Percentiles rank a stretch among this genome's conserved stretches.
Evolutionary conservation across 2,888 invertebrate species (phyloP).

Genomic region (Trisateles emortualis): DNA sequence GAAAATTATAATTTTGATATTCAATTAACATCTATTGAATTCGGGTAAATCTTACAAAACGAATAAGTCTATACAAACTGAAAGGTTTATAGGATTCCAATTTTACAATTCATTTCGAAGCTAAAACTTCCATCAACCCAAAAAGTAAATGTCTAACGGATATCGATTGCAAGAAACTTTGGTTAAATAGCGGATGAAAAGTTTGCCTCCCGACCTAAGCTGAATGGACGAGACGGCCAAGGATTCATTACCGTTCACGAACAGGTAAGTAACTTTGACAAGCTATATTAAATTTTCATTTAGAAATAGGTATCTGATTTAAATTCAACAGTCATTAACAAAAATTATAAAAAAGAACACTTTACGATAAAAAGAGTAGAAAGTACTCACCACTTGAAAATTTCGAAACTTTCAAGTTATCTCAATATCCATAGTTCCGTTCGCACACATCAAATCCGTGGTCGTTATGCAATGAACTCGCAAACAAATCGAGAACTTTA

Average conservation of each 20-base stretch:
- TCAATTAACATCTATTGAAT: constrained; percentile 7
- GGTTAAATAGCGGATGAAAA: constrained; percentile 55
- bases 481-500: constrained; percentile 59
- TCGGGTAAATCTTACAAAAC: constrained; percentile 4
- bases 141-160: constrained; percentile 49
- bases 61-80: constrained; percentile 9
- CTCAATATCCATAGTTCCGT: constrained; percentile 67
- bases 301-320: constrained; percentile 8
- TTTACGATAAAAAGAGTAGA: neutral
- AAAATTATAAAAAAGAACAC: constrained; percentile 1
- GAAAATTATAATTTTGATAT: constrained; percentile 7
- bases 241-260: constrained; percentile 52
- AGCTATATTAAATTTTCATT: constrained; percentile 32
- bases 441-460: constrained; percentile 59
- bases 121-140: constrained; percentile 40
- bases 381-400: constrained; percentile 62
- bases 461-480: constrained; percentile 52
- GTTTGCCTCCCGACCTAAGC: constrained; percentile 49
- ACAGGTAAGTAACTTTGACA: constrained; percentile 48
- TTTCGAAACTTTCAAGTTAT: constrained; percentile 61
- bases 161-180: constrained; percentile 58
- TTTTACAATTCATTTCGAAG: constrained; percentile 14
- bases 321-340: neutral
- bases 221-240: constrained; percentile 42
- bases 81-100: constrained; percentile 16